Conservation (phyloP, 2,888 invertebrate species). For the Agriopis aurantiaria region DNA sequence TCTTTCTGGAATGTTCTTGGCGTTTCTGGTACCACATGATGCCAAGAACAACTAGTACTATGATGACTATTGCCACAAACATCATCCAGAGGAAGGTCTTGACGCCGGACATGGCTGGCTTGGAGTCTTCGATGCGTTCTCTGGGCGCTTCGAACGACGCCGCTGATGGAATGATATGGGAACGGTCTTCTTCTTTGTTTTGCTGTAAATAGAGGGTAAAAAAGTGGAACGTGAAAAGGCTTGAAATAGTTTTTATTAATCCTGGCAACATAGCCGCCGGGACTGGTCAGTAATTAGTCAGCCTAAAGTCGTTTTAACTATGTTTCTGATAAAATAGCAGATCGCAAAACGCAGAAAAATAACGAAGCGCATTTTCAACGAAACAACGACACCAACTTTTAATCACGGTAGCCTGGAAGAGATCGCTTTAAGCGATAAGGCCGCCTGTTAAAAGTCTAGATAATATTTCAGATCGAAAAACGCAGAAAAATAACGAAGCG, state of each 20-base stretch:
- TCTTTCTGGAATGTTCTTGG: constrained; percentile 95
- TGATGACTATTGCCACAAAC: constrained; percentile 92
- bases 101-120: constrained; percentile 95
- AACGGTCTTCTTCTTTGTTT: constrained; percentile 90
- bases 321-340: too few species aligned
- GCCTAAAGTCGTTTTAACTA: too few species aligned
- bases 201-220: constrained; percentile 72
- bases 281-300: not conserved
- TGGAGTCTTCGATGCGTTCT: constrained; percentile 95
- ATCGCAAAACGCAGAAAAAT: too few species aligned
- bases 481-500: too few species aligned
- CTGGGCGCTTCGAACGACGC: constrained; percentile 96
- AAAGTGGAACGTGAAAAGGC: too few species aligned
- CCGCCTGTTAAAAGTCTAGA: too few species aligned
- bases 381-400: too few species aligned
- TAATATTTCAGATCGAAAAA: too few species aligned
- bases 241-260: not conserved
- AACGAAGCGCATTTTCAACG: too few species aligned
- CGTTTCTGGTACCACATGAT: constrained; percentile 97
- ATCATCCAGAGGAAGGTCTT: constrained; percentile 96
- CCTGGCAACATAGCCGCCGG: not conserved
- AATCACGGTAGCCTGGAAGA: too few species aligned
- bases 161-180: constrained; percentile 95
- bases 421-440: too few species aligned
- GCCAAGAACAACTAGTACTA: constrained; percentile 94